A percentile compares a stretch with the other conserved stretches of the same genome.
These are phyloP conservation scores for Panagrolaimus sp. DNA, from an alignment of 1,140 invertebrate species.

Conservation along the genomic window DNA sequence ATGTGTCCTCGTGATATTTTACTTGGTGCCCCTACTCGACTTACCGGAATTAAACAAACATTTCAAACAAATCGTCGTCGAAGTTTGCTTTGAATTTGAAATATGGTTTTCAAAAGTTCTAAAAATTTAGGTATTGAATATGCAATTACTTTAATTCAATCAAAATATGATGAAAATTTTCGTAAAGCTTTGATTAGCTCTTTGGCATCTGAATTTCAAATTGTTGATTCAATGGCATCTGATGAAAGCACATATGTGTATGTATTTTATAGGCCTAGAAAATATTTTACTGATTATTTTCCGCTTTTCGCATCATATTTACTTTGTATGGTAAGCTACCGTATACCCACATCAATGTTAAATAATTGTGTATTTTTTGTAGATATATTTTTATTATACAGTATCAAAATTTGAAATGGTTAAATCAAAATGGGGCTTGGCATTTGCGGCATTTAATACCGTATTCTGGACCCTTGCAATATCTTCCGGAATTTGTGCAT, in stretches of 20 bases:
- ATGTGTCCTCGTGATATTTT: conserved; percentile 45
- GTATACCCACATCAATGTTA: no score
- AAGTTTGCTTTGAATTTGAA: conserved; percentile 31
- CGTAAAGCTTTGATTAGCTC: conserved; percentile 16
- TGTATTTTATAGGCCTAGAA: conserved; percentile 44
- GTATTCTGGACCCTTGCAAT: conserved; percentile 81
- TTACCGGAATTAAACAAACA: conserved; percentile 39
- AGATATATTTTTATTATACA: conserved; percentile 50
- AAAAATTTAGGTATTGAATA: conserved; percentile 35
- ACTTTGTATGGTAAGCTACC: conserved; percentile 34
- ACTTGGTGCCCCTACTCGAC: conserved; percentile 33
- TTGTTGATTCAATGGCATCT: conserved; percentile 26
- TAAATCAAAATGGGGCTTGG: conserved; percentile 81
- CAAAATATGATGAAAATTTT: conserved; percentile 32
- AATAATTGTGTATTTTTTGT: conserved; percentile 14
- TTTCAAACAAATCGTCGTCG: conserved; percentile 49
- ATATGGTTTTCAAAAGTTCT: conserved; percentile 8
- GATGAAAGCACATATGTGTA: conserved; percentile 46
- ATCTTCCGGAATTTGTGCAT: conserved; percentile 85
- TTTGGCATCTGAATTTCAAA: conserved; percentile 30
- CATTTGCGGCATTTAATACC: conserved; percentile 78
- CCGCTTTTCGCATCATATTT: conserved; percentile 44
- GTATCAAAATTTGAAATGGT: conserved; percentile 73
- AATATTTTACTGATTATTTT: conserved; percentile 49
- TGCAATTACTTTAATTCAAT: conserved; percentile 35